phyloP scores from a whole-genome alignment of 1,140 invertebrate species.

The Zophobas atratus region DNA sequence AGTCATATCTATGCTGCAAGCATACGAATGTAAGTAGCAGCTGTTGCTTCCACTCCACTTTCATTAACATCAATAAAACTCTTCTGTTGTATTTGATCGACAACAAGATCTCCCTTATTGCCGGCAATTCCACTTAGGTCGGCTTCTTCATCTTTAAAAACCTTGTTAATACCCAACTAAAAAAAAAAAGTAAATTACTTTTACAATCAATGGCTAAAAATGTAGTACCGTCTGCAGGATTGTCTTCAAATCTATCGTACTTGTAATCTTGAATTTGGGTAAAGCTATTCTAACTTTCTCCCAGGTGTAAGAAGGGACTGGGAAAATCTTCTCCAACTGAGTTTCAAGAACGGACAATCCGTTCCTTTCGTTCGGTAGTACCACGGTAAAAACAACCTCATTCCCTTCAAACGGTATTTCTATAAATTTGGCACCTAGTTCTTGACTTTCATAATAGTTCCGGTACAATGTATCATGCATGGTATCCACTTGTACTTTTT shows the following conservation, averaged over 20 bases:
- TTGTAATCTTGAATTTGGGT: constrained; percentile 83
- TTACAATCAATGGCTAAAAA: background rate
- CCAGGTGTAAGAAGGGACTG: constrained; percentile 52
- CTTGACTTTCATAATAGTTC: constrained; percentile 8
- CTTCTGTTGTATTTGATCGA: constrained; percentile 74
- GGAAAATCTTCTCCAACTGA: constrained; percentile 57
- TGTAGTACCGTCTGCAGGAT: constrained; percentile 71
- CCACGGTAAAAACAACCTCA: constrained; percentile 73
- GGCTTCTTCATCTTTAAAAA: constrained; percentile 11
- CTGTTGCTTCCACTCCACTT: constrained; percentile 77
- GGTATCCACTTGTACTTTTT: constrained; percentile 73
- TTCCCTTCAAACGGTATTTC: constrained; percentile 72
- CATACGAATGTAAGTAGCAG: constrained; percentile 69
- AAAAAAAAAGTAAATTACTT: background rate
- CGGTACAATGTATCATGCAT: constrained; percentile 71
- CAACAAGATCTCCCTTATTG: constrained; percentile 54
- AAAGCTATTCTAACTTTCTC: constrained; percentile 66
- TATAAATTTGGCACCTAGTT: constrained; percentile 66
- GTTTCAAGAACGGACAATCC: constrained; percentile 66
- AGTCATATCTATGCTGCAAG: constrained; percentile 25
- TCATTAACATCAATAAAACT: constrained; percentile 77
- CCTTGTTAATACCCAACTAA: constrained; percentile 23
- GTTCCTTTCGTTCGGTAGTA: constrained; percentile 65
- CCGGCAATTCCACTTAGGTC: constrained; percentile 48
- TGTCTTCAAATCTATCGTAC: constrained; percentile 72